phyloP scores from a whole-genome alignment of 2,888 invertebrate genomes.

The Oxycera nigricornis region DNA sequence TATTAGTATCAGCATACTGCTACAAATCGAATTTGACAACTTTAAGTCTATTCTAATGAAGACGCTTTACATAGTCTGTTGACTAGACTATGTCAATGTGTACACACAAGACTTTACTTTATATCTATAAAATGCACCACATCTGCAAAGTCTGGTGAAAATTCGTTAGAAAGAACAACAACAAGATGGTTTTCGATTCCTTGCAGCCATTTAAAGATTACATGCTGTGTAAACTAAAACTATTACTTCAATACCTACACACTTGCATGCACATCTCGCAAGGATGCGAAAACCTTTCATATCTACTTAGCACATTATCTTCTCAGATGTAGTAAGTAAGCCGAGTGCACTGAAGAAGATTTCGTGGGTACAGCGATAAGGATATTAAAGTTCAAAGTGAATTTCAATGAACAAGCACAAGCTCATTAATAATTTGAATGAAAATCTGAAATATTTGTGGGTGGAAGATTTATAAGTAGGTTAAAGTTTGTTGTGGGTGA shows the following conservation, averaged over 20 bases:
- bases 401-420: background rate
- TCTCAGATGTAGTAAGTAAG: background rate
- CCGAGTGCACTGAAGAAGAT: background rate
- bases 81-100: background rate
- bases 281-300: background rate
- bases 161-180: background rate
- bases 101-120: background rate
- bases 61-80: background rate
- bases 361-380: background rate
- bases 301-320: conserved; percentile 1
- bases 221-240: conserved; percentile 7
- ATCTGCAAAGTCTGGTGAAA: background rate
- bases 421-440: background rate
- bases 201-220: conserved; percentile 17
- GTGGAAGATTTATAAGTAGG: background rate
- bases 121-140: background rate
- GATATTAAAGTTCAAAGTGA: background rate
- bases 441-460: background rate
- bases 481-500: too few relatives aligned
- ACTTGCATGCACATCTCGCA: background rate
- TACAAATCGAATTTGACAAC: background rate
- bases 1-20: background rate
- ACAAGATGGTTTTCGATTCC: background rate
- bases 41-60: background rate
- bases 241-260: background rate